Base-by-base conservation (phyloP, 2,797 vertebrate genomes). In the Sebastes minor region DNA sequence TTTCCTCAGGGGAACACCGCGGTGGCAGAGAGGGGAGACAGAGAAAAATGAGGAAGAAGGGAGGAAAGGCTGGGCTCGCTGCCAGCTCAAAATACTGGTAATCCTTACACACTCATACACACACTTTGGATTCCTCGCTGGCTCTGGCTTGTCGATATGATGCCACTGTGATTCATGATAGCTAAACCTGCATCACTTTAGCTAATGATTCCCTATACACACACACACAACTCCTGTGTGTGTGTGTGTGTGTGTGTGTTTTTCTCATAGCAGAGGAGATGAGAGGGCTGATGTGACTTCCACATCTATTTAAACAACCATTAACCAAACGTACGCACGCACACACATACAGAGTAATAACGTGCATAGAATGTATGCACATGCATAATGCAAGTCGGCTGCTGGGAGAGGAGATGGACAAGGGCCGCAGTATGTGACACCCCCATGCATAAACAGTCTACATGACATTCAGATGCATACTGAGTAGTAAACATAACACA, bases 111-210 rank as follows among this genome's bases (percentile, higher is more conserved):
- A 76, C 86, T 55, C 55, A 71, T 9, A 82, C 78, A 76, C 84
- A 89, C 85, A 91, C 64, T 93, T 86, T 55, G 64, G 89, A 94
- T 93, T 93, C 91, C 83, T 84, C 33, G 89, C 89, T 88, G 86
- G 93, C 86, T 88, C 74, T 78, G 80, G 88, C 92, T 92, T 96
- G 95, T 95, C 95, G 90, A 95, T 96, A 92, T 85, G 91, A 95
- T 92, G 94, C 93, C 92, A 93, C 92, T 90, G 90, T 96, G 94
- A 95, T 94, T 96, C 94, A 96, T 95, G 94, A 94, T 94, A 88
- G 93, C 91, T 90, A 92, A 87, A 92, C 89, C 93, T 92, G 92
- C 93, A 91, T 94, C 88, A 94, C 92, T 95, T 95, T 90, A 94
- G 93, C 92, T 96, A 95, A 96, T 95, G 95, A 94, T 95, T 94